Conservation (phyloP, 2,113 vertebrate species). For the Apteryx mantelli region DNA sequence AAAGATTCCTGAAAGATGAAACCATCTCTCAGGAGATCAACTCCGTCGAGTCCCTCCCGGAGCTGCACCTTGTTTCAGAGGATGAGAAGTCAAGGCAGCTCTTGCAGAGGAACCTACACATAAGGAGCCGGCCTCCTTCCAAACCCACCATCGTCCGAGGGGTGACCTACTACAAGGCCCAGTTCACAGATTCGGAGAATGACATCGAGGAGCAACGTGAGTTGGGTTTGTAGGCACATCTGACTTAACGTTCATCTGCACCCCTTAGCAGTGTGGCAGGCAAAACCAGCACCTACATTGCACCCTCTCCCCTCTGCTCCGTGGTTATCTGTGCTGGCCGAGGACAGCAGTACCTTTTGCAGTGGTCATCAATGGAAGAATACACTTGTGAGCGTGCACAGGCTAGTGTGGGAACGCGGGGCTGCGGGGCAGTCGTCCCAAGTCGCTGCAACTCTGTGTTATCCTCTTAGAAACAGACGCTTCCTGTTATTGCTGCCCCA, state of each 20-base stretch:
- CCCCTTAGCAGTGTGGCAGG: background rate
- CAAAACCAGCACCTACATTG: background rate
- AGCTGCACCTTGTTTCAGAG: conserved; percentile 50
- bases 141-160: conserved; percentile 88
- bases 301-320: background rate
- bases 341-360: background rate
- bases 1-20: conserved; percentile 80
- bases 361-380: too few relatives aligned
- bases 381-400: background rate
- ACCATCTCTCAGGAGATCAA: conserved; percentile 76
- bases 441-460: too few relatives aligned
- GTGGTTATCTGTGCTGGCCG: background rate
- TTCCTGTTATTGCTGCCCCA: too few relatives aligned
- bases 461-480: too few relatives aligned
- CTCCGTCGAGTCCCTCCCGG: conserved; percentile 51
- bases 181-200: conserved; percentile 84
- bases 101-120: conserved; percentile 63
- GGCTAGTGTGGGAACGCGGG: background rate
- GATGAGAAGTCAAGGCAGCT: conserved; percentile 59
- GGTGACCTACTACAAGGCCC: conserved; percentile 95
- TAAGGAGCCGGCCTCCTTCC: conserved; percentile 73
- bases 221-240: background rate
- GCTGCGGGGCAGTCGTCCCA: too few relatives aligned
- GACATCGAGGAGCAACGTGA: conserved; percentile 89
- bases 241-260: background rate